Base-by-base conservation (phyloP, 2,797 vertebrate genomes). In the Sylvilagus floridanus region DNA sequence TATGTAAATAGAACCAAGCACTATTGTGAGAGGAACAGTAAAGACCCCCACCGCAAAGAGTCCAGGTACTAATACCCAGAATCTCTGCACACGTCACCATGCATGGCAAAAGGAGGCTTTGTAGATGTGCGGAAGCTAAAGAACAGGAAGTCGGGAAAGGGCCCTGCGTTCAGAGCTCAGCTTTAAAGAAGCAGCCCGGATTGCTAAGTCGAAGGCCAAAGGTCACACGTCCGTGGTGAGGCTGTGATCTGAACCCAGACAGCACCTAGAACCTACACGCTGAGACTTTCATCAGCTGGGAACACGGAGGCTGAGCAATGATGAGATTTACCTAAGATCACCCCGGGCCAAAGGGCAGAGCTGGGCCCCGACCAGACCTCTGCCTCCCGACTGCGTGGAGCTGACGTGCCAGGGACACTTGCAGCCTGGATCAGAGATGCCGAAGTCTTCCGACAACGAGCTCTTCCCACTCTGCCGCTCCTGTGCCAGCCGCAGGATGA, bases 321-420 rank as follows among this genome's bases (percentile, higher is more conserved):
- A 35, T 24, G 13, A 2, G 54, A 37, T 28, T 9, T 28, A 19
- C 7, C 26, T 7, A 0, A 0, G 7, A 7, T 62, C 42, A 26
- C 6, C 2, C 10, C 19, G 37, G 37, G 24, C 21, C 62, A 68
- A 30, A 82, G 52, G 24, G 52, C 47, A 87, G 73, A 88, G 81
- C 30, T 13, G 30, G n/a, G 6, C 4, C 65, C 4, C 30, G 68
- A 26, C 7, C 21, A 14, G 63, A 71, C 4, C 14, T n/a, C 32
- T 3, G 17, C 28, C 50, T 30, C 50, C 32, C 5, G 26, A 32
- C 22, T 21, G 6, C 0, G 2, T 3, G 19, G 17, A 76, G 62
- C 54, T 28, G 26, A 69, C 7, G 10, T 2, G 22, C n/a, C 30
- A 6, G 2, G 22, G 78, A 10, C 30, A 52, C 42, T n/a, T 35